Base-by-base conservation (phyloP, 2,797 vertebrate species). In the Siniperca obscura region DNA sequence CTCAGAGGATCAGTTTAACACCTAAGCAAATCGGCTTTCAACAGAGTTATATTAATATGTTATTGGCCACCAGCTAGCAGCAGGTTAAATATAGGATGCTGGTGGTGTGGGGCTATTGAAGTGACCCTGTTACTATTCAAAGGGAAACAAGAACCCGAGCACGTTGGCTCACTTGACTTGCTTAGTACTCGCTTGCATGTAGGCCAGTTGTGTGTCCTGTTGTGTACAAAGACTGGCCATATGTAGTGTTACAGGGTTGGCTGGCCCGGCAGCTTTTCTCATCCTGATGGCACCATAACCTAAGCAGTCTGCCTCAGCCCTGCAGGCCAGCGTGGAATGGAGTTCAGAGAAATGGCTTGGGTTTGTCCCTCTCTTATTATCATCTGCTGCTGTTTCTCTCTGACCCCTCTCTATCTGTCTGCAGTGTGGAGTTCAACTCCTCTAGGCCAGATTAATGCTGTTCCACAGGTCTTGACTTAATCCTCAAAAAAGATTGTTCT, bases 401-500 rank as follows among this genome's bases (percentile, higher is more conserved):
- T 71, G 87, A 87, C 90, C 84, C 83, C 44, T 1, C 81, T 70
- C 61, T 17, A 53, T 84, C 86, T 21, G 27, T 68, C 64, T 77
- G 69, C 83, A 69, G 61, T 17, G 71, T 73, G 74, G 77, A 53
- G 82, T 86, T 82, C 76, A 21, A 72, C 71, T 91, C 84, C 78
- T 75, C 76, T 65, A 61, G 90, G 80, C 87, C 89, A 91, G 94
- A 94, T 94, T 94, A 94, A 92, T 90, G 82, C 83, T 85, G 77
- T 90, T 93, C 91, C 87, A 85, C 64, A 72, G 77, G 88, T 88
- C 88, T 90, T 10, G 80, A 88, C 89, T 91, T 95, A 95, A 95
- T 95, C 93, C 94, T 80, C 85, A 88, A 89, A 92, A 93, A 89
- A 90, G 94, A 94, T 95, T 91, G 91, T 93, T 94, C 79, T 94